phyloP scores from a whole-genome alignment of 1,140 invertebrate genomes.

The Belonocnema kinseyi region DNA sequence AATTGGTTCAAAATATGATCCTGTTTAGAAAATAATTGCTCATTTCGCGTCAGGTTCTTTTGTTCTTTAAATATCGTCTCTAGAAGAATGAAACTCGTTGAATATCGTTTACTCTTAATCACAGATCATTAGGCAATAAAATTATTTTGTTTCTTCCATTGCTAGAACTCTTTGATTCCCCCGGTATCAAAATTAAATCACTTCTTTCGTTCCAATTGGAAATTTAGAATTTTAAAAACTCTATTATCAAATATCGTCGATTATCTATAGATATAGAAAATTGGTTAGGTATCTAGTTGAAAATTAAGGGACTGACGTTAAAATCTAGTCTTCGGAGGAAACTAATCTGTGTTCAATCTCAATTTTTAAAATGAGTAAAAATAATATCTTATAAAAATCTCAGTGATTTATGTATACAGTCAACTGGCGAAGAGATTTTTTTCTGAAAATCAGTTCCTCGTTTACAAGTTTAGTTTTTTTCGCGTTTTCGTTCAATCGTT shows the following conservation, averaged over 20 bases:
- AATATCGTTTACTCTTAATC: constrained; percentile 23
- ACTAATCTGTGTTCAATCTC: constrained; percentile 1
- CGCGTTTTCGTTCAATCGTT: constrained; percentile 28
- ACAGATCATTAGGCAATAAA: constrained; percentile 30
- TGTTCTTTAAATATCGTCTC: constrained; percentile 9
- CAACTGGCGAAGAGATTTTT: not conserved
- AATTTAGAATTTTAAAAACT: constrained; percentile 22
- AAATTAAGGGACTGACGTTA: constrained; percentile 11
- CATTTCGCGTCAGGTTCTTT: not conserved
- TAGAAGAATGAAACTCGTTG: constrained; percentile 22
- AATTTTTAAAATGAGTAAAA: constrained; percentile 2
- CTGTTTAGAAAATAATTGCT: constrained; percentile 1
- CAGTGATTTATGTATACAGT: not conserved
- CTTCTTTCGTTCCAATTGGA: not conserved
- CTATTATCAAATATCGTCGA: constrained; percentile 17
- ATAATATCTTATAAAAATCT: constrained; percentile 12
- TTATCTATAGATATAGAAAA: constrained; percentile 21
- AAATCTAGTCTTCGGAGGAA: constrained; percentile 14
- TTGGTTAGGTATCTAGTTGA: constrained; percentile 14
- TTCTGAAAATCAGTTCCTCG: not conserved
- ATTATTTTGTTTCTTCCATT: constrained; percentile 5
- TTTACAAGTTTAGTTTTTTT: constrained; percentile 30
- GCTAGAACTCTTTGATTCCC: constrained; percentile 8
- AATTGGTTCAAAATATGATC: not conserved
- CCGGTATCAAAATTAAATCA: constrained; percentile 20